Conservation (phyloP, 2,113 vertebrate genomes). For the Xiphorhynchus elegans region DNA sequence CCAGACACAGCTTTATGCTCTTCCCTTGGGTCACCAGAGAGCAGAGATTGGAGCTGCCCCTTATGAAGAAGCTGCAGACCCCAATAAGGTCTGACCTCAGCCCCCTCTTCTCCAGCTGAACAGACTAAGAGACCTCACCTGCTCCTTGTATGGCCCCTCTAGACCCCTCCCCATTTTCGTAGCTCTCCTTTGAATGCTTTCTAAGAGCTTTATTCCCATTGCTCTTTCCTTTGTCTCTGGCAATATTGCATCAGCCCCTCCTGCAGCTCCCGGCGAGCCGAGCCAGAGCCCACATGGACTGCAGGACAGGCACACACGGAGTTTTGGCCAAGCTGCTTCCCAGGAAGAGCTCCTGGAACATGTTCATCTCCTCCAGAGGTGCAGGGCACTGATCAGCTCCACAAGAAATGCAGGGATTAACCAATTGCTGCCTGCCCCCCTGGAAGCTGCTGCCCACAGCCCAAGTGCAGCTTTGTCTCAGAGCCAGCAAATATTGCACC, state of each 20-base stretch:
- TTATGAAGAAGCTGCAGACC: neutral
- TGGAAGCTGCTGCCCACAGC: slow-evolving; percentile 5
- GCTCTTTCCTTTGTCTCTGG: neutral
- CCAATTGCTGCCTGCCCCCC: neutral
- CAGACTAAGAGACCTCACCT: neutral
- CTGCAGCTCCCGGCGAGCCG: neutral
- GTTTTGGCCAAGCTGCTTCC: neutral
- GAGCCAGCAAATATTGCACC: neutral
- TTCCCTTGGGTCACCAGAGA: neutral
- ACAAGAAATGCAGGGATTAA: neutral
- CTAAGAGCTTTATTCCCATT: neutral
- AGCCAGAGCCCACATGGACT: neutral
- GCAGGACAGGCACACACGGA: neutral
- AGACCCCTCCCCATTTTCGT: neutral
- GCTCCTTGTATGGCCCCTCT: neutral
- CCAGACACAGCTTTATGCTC: neutral
- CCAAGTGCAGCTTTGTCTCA: neutral
- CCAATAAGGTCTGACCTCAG: neutral
- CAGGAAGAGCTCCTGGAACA: neutral
- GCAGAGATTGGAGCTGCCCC: neutral
- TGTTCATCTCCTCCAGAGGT: neutral
- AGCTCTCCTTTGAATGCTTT: neutral
- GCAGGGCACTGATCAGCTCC: neutral
- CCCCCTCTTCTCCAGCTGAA: neutral
- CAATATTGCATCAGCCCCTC: slow-evolving; percentile 10